Evolutionary conservation across 2,113 vertebrate genomes (phyloP), one percentile per base, ranked within the genome.

Genomic region (Aspidoscelis tigris): DNA sequence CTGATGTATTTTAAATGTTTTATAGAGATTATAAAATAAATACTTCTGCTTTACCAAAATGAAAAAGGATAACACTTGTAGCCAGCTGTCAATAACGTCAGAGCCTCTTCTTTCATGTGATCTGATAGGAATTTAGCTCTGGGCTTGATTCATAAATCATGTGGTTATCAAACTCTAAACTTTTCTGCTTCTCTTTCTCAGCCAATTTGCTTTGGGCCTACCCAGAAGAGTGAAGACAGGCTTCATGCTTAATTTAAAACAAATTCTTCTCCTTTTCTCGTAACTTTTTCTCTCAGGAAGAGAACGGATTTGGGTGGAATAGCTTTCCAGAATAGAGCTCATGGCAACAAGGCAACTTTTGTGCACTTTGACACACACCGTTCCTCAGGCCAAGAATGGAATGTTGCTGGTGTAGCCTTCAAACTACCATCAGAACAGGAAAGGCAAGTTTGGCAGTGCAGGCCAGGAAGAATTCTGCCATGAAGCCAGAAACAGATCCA

Each of bases 11-110:
- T 82, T 20, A 78, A 79, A 64, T 44, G 5, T 58, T 85, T 88
- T 82, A 58, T 58, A 87, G 69, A 87, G 14, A 4, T 22, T 82
- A 82, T 81, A 80, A 88, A 92, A 88, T 20, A 84, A 44, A 50
- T 0, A 44, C 9, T 6, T 71, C 11, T 70, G 43, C 80, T 89
- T 47, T 47, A 7, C 22, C 70, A 24, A 24, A 39, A 1, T 18
- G 16, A 43, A 43, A 58, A 47, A 61, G n/a, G 26, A 7, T 3
- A 50, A 74, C 82, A 84, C 69, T 26, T 12, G 22, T 16, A 78
- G 18, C 39, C 26, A 71, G 53, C 26, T 3, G 22, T 50, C 68
- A 74, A 71, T 68, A 79, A 72, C 9, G 78, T 43, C 64, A 39
- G 70, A 71, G 47, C 64, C n/a, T 72, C 26, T 84, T 77, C 83